These are phyloP conservation scores for Anneissia japonica DNA, from an alignment of 35 echinoderm and acorn worm genomes.

Conservation along the genomic window DNA sequence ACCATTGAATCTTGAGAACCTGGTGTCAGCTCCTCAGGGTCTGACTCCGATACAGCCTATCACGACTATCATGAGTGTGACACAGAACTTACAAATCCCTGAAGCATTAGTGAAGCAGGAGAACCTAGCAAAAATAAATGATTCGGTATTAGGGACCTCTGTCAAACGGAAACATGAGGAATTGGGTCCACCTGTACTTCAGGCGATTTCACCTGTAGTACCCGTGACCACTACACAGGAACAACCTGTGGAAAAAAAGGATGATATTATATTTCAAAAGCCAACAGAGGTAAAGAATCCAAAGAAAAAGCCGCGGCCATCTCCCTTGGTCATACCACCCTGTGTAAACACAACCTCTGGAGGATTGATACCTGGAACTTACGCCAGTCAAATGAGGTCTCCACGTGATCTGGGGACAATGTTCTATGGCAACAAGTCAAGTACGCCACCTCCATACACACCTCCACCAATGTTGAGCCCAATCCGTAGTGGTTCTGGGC, in stretches of 20 bases:
- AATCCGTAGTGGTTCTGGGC: slow-evolving; percentile 84
- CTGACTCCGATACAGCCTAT: slow-evolving; percentile 58
- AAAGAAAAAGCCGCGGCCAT: slow-evolving; percentile 72
- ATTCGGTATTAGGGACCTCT: neutral
- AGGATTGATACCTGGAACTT: slow-evolving; percentile 62
- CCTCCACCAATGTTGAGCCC: slow-evolving; percentile 98
- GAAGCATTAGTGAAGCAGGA: neutral
- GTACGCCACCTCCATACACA: slow-evolving; percentile 92
- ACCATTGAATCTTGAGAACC: neutral
- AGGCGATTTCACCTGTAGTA: neutral
- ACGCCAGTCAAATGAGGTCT: slow-evolving; percentile 94
- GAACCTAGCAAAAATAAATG: neutral
- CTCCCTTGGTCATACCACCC: slow-evolving; percentile 80
- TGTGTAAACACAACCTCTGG: slow-evolving; percentile 80
- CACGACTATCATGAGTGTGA: slow-evolving; percentile 11
- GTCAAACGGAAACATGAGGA: neutral
- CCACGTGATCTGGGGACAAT: slow-evolving; percentile 70
- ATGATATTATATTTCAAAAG: neutral
- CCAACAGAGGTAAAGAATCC: neutral
- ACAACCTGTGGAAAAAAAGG: neutral
- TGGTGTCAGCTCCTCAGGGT: neutral
- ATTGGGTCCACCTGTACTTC: neutral
- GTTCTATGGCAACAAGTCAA: slow-evolving; percentile 38
- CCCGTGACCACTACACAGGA: neutral
- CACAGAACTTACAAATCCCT: neutral